These are phyloP conservation scores for Phylloscopus trochiloides DNA, from an alignment of 2,113 vertebrate genomes.

Conservation along the genomic window DNA sequence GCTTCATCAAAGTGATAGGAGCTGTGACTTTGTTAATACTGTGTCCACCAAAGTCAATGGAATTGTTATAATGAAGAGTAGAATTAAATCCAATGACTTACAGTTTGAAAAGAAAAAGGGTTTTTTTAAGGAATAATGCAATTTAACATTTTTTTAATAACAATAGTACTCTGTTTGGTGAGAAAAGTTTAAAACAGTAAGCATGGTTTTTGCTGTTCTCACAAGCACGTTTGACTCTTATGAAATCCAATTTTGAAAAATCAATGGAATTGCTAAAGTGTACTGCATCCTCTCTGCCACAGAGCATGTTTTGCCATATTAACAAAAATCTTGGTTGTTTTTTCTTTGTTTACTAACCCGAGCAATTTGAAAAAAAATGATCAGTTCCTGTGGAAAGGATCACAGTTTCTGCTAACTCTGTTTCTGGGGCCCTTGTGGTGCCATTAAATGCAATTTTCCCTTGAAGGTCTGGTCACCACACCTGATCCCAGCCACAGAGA, in stretches of 20 bases:
- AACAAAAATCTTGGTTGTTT: background rate
- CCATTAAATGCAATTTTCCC: background rate
- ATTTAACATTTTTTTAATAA: background rate
- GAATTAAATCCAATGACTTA: background rate
- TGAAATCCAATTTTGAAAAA: background rate
- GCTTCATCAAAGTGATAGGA: background rate
- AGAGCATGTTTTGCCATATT: background rate
- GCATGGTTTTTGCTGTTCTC: background rate
- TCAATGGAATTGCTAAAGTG: background rate
- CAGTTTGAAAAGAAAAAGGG: background rate
- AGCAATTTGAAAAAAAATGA: background rate
- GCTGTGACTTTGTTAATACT: background rate
- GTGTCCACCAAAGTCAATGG: rapidly evolving
- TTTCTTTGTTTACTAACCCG: background rate
- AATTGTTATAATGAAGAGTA: background rate
- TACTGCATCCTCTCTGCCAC: background rate
- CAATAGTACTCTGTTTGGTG: background rate
- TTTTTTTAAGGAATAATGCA: background rate
- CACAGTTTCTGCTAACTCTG: background rate
- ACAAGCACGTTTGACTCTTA: background rate
- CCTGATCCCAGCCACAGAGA: background rate
- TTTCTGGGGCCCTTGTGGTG: background rate
- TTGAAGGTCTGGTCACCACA: background rate
- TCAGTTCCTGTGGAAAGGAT: background rate
- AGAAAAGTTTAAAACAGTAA: background rate